Conservation (phyloP, 1,140 invertebrate genomes). For the Zaprionus ghesquierei region DNA sequence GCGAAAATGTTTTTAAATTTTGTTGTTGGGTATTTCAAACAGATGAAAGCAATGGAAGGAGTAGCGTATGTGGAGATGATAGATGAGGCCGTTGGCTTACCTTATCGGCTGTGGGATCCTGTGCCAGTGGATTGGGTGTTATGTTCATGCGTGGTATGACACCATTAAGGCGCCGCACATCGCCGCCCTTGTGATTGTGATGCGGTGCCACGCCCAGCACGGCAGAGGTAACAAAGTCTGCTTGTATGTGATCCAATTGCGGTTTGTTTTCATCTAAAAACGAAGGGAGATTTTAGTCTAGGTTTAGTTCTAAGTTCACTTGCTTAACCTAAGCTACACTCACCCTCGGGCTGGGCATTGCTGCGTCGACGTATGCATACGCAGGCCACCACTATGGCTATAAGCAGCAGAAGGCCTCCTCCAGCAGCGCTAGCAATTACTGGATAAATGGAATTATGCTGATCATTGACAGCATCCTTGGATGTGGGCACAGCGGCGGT, state of each 20-base stretch:
- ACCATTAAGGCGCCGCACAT: conserved; percentile 84
- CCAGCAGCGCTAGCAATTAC: conserved; percentile 72
- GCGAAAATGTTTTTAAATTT: conserved; percentile 59
- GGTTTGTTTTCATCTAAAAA: conserved; percentile 75
- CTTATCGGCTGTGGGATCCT: conserved; percentile 82
- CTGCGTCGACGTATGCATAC: conserved; percentile 82
- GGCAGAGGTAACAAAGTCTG: conserved; percentile 83
- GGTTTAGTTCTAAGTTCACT: background rate
- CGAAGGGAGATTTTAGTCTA: background rate
- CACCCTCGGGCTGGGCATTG: conserved; percentile 83
- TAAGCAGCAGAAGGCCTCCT: conserved; percentile 64
- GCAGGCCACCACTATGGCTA: conserved; percentile 76
- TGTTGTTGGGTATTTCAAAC: background rate
- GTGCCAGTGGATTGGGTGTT: conserved; percentile 88
- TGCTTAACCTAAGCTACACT: background rate
- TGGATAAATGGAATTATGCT: conserved; percentile 69
- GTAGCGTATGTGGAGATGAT: conserved; percentile 2
- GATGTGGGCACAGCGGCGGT: conserved; percentile 34
- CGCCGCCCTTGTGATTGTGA: conserved; percentile 64
- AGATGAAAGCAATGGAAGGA: conserved; percentile 36
- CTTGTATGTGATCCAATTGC: conserved; percentile 83
- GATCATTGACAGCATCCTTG: conserved; percentile 46
- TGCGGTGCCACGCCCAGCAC: conserved; percentile 67
- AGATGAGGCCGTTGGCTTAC: conserved; percentile 48
- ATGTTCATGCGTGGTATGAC: conserved; percentile 87